Conservation (phyloP, 2,113 vertebrate species). For the Entomyzon cyanotis region DNA sequence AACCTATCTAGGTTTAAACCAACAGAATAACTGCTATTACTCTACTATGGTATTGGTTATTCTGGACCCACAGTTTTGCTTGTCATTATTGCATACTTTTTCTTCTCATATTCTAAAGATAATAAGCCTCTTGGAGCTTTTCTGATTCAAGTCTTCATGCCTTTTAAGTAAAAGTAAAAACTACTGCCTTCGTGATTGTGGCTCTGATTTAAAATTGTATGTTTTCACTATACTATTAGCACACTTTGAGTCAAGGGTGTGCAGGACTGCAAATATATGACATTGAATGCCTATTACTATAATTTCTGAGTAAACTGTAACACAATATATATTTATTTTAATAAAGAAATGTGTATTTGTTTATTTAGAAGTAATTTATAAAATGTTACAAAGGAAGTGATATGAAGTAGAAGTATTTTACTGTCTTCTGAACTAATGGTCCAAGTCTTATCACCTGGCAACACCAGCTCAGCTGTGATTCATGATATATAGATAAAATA, state of each 20-base stretch:
- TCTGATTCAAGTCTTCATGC: not conserved
- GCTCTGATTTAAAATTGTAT: not conserved
- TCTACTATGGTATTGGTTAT: not conserved
- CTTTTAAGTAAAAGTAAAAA: not conserved
- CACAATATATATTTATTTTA: not conserved
- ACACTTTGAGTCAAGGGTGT: not conserved
- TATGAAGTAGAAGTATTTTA: not conserved
- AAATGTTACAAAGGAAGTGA: not conserved
- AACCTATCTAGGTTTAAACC: not conserved
- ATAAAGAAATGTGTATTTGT: not conserved
- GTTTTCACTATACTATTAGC: not conserved
- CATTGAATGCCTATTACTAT: not conserved
- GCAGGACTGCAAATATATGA: not conserved
- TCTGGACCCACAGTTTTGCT: not conserved
- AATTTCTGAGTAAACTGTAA: not conserved
- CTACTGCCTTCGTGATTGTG: not conserved
- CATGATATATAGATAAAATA: not conserved
- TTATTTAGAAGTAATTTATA: not conserved
- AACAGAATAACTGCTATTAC: not conserved
- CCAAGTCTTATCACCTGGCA: slow-evolving; percentile 15
- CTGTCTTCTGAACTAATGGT: slow-evolving; percentile 17
- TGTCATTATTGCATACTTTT: not conserved
- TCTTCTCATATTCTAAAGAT: not conserved
- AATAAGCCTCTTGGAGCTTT: not conserved
- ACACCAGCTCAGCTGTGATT: not conserved